phyloP scores from a whole-genome alignment of 2,113 vertebrate genomes.

The Clinocottus analis region DNA sequence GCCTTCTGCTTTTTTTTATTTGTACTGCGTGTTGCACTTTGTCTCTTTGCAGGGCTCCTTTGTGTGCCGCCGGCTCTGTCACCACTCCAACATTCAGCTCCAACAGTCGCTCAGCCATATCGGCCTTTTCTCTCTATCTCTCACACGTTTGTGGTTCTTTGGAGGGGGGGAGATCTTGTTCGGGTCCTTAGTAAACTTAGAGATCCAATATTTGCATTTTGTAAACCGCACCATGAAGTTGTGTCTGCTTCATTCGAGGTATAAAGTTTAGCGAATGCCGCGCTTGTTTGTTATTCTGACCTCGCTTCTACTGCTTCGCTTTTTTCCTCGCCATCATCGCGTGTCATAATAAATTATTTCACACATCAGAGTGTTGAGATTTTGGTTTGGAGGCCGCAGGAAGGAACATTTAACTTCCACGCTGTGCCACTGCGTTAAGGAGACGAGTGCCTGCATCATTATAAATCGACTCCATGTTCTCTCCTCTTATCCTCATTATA shows the following conservation, averaged over 20 bases:
- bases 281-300: constrained; percentile 6
- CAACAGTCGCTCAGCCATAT: neutral
- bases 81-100: neutral
- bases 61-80: neutral
- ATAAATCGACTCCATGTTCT: neutral
- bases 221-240: neutral
- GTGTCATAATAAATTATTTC: neutral
- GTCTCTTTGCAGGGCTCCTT: neutral
- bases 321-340: neutral
- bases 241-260: neutral
- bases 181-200: neutral
- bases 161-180: neutral
- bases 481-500: neutral
- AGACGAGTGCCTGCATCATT: neutral
- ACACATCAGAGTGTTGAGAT: neutral
- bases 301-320: neutral
- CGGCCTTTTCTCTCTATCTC: constrained; percentile 6
- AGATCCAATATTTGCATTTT: neutral
- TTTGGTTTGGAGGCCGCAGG: neutral
- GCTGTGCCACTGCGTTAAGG: neutral
- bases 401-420: neutral
- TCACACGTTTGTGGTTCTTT: neutral
- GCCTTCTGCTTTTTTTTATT: constrained; percentile 47
- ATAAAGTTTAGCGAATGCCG: neutral
- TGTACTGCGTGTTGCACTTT: constrained; percentile 38